Base-by-base conservation (phyloP, 1,140 invertebrate genomes). In the Temnothorax nylanderi region DNA sequence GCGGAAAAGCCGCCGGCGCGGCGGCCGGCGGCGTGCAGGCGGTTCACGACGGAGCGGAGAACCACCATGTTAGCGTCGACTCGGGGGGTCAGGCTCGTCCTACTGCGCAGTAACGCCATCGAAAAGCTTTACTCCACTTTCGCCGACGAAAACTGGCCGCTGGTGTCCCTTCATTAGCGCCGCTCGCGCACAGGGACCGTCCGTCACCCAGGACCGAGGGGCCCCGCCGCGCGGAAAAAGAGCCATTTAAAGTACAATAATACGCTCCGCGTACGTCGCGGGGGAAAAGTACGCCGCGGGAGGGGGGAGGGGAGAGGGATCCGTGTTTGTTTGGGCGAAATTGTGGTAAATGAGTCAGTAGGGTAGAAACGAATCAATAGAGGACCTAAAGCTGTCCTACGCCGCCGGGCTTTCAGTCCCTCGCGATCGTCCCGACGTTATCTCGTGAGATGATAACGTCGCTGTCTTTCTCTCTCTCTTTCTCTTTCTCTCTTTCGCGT, bases 11-110 rank as follows among this genome's bases (percentile, higher is more conserved):
- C 65, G 54, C 11, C 41, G 67, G 37, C 37, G 49, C 51, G 72
- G 78, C 65, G 54, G 26, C 26, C 37, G 49, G 85, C 47, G 71
- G 78, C 51, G 72, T 85, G 18, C 0, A 4, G 51, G 51, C 85
- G 58, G 67, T 89, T 72, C 65, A 69, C 85, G 89, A 85, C 75
- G 21, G 86, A 58, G 80, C 69, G 76, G 26, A 26, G 26, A 87
- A 84, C 88, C 89, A 62, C 89, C 89, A 90, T 90, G 54, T 90
- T 90, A 90, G 86, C 67, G 74, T 87, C 60, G 88, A 56, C 32
- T 44, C 74, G 47, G 65, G 88, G 80, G 69, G 69, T 72, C 49
- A 84, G 54, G 54, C 67, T 47, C 67, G 85, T 64, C 78, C 86
- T 90, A 90, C 89, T 89, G 89, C 89, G 89, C 88, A 90, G 88